Evolutionary conservation across 2,797 vertebrate species (phyloP), one percentile per base, ranked within the genome.

Genomic region (Macroramphosus scolopax): DNA sequence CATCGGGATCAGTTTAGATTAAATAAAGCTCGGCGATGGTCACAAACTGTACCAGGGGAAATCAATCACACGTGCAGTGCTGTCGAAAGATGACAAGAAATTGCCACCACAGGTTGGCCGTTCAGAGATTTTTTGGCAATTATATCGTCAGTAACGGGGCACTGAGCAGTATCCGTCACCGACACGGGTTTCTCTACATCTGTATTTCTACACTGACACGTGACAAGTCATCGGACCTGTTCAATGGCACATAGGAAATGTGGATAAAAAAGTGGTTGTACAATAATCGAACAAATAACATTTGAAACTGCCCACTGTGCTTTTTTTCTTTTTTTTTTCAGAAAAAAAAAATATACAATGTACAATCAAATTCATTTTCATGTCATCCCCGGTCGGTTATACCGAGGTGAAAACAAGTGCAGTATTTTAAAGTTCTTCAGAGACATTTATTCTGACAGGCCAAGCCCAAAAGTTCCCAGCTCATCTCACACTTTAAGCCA

Each of bases 321-420:
- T 51, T 42, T 57, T 42, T 47, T 18, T 47, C 12, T 22, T 18
- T 31, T 49, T 36, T 17, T 24, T 2, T 9, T 35, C 41, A 43
- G 47, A 67, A 33, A 54, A 55, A 52, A 31, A 60, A 52, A 58
- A 76, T 69, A 72, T 31, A 60, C 44, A 64, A 77, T 42, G 61
- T 72, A 78, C 72, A 81, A 79, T 81, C 76, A 73, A 59, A 76
- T 63, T 52, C 8, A 17, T 62, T 70, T 60, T 69, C 58, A 58
- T 67, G 32, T 76, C 67, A 47, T 70, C 65, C 56, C 59, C 61
- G 48, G 72, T 80, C 63, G 66, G 60, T 76, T 55, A 75, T 57
- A 74, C 47, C 41, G 46, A 74, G 63, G 75, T 52, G 65, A 83
- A 82, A 80, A 82, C 67, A 80, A 87, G 85, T 87, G 88, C 88